Conservation (phyloP, 2,888 invertebrate genomes). For the Idaea dimidiata region DNA sequence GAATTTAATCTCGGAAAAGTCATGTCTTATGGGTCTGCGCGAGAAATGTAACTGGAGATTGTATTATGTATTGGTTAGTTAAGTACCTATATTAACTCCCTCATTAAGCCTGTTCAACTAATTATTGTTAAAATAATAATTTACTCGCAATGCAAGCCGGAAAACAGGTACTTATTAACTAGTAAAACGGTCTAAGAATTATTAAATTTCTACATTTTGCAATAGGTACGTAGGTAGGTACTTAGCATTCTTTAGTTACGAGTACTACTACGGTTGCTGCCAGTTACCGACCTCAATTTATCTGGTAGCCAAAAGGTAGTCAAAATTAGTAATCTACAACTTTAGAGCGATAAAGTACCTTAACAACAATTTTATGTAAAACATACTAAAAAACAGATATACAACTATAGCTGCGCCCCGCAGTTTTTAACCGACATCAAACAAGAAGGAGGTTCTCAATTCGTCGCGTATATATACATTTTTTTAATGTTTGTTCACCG, state of each 20-base stretch:
- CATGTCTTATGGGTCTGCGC: too few relatives aligned
- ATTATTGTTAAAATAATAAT: conserved; percentile 1
- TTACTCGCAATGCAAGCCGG: conserved; percentile 10
- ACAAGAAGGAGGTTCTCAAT: too few relatives aligned
- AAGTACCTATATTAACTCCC: not conserved
- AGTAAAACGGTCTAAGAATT: conserved; percentile 34
- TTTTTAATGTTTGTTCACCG: too few relatives aligned
- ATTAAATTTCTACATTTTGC: conserved; percentile 48
- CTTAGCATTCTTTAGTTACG: conserved; percentile 29
- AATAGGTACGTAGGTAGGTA: conserved; percentile 41
- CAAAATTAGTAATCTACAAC: not conserved
- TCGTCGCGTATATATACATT: too few relatives aligned
- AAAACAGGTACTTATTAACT: conserved; percentile 31
- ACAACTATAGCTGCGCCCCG: not conserved
- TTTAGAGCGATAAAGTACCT: too few relatives aligned
- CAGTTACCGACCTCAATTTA: conserved; percentile 66
- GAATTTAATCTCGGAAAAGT: too few relatives aligned
- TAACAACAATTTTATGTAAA: conserved; percentile 51
- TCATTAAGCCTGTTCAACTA: not conserved
- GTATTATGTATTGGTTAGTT: not conserved
- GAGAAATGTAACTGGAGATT: too few relatives aligned
- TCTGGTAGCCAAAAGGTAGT: not conserved
- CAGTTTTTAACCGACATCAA: too few relatives aligned
- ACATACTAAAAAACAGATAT: not conserved
- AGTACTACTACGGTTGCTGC: conserved; percentile 59